Evolutionary conservation across 2,888 invertebrate genomes (phyloP), one percentile per base, ranked within the genome.

Genomic region (Scaptomyza flava): DNA sequence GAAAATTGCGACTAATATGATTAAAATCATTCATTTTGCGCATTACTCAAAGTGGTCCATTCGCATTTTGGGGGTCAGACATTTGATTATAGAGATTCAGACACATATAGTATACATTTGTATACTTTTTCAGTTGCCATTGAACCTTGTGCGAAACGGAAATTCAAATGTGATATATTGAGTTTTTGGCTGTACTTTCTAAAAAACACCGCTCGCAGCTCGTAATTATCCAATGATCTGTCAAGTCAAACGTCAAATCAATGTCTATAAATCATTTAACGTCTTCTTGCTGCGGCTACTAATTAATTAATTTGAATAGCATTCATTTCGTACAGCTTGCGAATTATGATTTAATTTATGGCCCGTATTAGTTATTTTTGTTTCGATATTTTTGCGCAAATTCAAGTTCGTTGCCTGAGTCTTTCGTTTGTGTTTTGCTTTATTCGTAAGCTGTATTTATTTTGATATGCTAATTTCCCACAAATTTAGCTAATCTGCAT

Each of bases 291-390:
- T 30, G 72, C 71, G 54, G 66, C 72, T 79, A 79, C 77, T 65
- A 72, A 74, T 77, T 87, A 85, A 85, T 85, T 87, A 87, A 87
- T 84, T 84, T 82, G 76, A 87, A 82, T 85, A 82, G 73, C 81
- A 78, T 86, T 74, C 57, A 75, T 57, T 64, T 56, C 48, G 60
- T 34, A 65, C 59, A 42, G 20, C 36, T 68, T 66, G 83, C 77
- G 77, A 85, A 84, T 87, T 85, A 79, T 76, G 80, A 77, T 77
- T 81, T 77, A 87, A 85, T 79, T 84, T 87, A 85, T 74, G 72
- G 79, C 64, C 41, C 20, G 38, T 57, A 41, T 51, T 9, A 4
- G 17, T 31, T 38, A 23, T 50, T 31, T 45, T 3, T 30, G 30
- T 34, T 23, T 14, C 6, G 20, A 11, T 23, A 23, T 23, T 23